A percentile compares a stretch with the other conserved stretches of the same genome.
Conservation (phyloP, 2,113 vertebrate species). For the Neogale vison region DNA sequence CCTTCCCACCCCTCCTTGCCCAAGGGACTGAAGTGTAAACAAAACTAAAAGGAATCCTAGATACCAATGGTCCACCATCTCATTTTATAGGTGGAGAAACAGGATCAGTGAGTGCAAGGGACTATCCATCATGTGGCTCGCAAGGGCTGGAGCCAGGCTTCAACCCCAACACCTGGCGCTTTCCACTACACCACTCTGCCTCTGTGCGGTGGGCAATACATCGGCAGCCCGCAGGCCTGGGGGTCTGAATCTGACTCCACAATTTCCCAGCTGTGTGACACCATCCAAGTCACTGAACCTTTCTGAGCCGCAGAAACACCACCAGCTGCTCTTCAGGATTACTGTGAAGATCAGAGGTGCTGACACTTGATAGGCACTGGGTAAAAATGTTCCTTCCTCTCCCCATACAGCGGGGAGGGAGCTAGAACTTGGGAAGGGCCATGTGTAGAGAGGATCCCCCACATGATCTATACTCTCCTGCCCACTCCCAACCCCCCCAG, state of each 20-base stretch:
- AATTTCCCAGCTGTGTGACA: neutral
- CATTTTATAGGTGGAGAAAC: neutral
- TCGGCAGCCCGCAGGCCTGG: neutral
- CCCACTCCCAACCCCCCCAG: neutral
- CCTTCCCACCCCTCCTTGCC: neutral
- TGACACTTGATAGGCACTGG: neutral
- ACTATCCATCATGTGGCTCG: neutral
- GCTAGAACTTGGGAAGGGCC: neutral
- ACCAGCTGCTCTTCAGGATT: neutral
- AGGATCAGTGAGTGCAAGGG: neutral
- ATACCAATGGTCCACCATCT: neutral
- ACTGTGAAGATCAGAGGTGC: neutral
- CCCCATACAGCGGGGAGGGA: neutral
- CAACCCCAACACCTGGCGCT: neutral
- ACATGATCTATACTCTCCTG: neutral
- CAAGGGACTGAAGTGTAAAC: neutral
- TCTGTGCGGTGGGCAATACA: neutral
- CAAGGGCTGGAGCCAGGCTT: neutral
- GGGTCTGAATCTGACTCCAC: neutral
- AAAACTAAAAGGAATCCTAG: neutral
- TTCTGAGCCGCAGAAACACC: neutral
- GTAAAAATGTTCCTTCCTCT: constrained; percentile 9
- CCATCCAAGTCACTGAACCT: neutral
- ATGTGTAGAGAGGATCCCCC: neutral
- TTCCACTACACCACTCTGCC: neutral